Conservation (phyloP, 2,888 invertebrate species). For the Leptarthrus brevirostris region DNA sequence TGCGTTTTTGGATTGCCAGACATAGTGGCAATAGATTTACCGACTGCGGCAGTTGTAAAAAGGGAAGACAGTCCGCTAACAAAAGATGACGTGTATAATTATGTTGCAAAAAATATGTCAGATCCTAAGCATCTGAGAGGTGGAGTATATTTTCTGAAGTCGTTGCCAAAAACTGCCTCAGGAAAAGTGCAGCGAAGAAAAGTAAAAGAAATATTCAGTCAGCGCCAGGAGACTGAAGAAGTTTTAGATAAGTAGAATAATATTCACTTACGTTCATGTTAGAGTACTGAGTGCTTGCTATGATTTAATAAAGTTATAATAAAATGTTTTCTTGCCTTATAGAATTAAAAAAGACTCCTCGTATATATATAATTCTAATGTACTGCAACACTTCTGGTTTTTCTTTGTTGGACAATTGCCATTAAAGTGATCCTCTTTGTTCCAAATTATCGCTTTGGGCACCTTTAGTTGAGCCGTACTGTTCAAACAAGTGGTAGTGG, state of each 20-base stretch:
- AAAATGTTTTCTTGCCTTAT: too few relatives aligned
- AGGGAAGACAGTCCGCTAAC: constrained; percentile 58
- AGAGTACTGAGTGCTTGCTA: too few relatives aligned
- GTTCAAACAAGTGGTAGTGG: too few relatives aligned
- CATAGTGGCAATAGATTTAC: constrained; percentile 62
- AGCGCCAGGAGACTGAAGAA: neutral
- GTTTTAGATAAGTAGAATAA: neutral
- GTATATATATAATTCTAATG: too few relatives aligned
- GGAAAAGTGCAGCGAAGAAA: constrained; percentile 61
- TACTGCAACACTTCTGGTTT: too few relatives aligned
- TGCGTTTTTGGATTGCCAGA: constrained; percentile 63
- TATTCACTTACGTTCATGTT: too few relatives aligned
- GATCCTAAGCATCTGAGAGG: constrained; percentile 62
- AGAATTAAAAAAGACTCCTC: neutral
- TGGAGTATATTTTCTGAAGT: constrained; percentile 62
- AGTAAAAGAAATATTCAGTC: constrained; percentile 59
- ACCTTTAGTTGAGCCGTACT: too few relatives aligned
- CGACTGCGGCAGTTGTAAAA: constrained; percentile 62
- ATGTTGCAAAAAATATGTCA: constrained; percentile 60
- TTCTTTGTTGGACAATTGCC: too few relatives aligned
- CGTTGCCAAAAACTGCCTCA: constrained; percentile 61
- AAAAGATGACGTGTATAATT: constrained; percentile 61
- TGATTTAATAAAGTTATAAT: too few relatives aligned
- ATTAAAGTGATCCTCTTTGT: too few relatives aligned
- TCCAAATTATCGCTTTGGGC: too few relatives aligned